Conservation (phyloP, 2,888 invertebrate species). For the Ormyrus labotus region DNA sequence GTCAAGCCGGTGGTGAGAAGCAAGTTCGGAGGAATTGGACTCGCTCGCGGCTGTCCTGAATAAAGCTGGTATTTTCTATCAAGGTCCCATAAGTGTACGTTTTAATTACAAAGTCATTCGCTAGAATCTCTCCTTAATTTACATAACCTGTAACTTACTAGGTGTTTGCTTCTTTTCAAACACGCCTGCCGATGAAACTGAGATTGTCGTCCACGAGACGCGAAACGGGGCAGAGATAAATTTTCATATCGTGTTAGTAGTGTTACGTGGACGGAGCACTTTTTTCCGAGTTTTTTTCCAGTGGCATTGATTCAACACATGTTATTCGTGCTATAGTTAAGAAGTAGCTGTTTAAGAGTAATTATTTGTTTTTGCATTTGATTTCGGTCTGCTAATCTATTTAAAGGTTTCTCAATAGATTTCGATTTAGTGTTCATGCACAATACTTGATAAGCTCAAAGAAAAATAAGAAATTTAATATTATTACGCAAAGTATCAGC, state of each 20-base stretch:
- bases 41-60: background rate
- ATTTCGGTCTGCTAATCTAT: conserved; percentile 5
- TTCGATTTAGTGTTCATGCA: background rate
- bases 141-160: conserved; percentile 49
- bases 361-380: no score
- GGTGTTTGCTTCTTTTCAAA: background rate
- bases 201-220: no score
- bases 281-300: no score
- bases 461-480: conserved; percentile 47
- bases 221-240: background rate
- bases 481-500: conserved; percentile 33
- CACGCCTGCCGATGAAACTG: background rate
- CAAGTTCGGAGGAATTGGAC: background rate
- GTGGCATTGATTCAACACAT: no score
- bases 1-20: background rate
- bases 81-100: conserved; percentile 2
- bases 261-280: background rate
- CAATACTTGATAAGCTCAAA: conserved; percentile 33
- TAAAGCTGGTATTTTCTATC: conserved; percentile 15
- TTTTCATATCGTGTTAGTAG: background rate
- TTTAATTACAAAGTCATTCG: background rate
- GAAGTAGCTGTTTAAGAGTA: no score
- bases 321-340: no score
- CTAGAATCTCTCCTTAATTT: conserved; percentile 28
- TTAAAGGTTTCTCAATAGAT: conserved; percentile 23